A percentile compares a stretch with the other conserved stretches of the same genome.
phyloP scores from a whole-genome alignment of 1,140 invertebrate genomes.

The Musca vetustissima region DNA sequence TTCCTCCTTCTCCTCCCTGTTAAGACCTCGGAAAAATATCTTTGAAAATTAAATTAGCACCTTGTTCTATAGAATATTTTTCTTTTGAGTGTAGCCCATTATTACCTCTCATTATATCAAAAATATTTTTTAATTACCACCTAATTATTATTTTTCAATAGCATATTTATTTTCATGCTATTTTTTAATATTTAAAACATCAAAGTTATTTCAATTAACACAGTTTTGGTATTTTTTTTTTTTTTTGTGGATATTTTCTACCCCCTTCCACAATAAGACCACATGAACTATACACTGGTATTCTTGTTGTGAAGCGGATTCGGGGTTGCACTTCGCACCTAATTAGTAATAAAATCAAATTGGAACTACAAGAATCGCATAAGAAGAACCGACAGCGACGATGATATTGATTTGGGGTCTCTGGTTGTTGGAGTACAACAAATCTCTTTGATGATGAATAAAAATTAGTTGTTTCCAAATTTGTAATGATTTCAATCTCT shows the following conservation, averaged over 20 bases:
- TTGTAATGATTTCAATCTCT: too few relatives aligned
- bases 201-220: constrained; percentile 30
- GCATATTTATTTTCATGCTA: too few relatives aligned
- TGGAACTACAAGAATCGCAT: neutral
- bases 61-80: too few relatives aligned
- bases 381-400: neutral
- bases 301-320: neutral
- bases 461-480: neutral
- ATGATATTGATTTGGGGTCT: neutral
- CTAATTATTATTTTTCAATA: too few relatives aligned
- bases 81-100: too few relatives aligned
- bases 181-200: constrained; percentile 16
- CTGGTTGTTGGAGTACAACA: constrained; percentile 14
- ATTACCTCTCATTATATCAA: too few relatives aligned
- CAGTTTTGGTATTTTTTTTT: constrained; percentile 9
- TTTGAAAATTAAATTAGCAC: too few relatives aligned
- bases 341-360: constrained; percentile 29
- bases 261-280: neutral
- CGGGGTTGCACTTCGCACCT: constrained; percentile 24
- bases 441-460: neutral
- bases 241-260: neutral
- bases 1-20: too few relatives aligned
- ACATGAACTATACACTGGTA: neutral
- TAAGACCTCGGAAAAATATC: too few relatives aligned
- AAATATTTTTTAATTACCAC: too few relatives aligned